A percentile compares a stretch with the other conserved stretches of the same genome.
Conservation (phyloP, 2,797 vertebrate genomes). For the Poeciliopsis turneri region DNA sequence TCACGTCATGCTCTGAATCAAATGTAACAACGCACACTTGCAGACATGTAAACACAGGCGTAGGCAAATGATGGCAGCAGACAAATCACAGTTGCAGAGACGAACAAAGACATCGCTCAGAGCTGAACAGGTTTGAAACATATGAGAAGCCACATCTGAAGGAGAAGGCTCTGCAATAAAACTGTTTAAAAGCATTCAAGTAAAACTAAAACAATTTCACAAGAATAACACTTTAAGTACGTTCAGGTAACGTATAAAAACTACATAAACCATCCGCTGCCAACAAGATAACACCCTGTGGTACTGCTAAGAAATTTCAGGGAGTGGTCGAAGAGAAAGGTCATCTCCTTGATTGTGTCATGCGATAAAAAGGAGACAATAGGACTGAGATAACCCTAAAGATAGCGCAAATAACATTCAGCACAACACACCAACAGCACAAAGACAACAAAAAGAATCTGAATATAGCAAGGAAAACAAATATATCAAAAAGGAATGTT, state of each 20-base stretch:
- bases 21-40: conserved; percentile 58
- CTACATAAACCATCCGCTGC: conserved; percentile 11
- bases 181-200: conserved; percentile 6
- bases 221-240: background rate
- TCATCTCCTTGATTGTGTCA: conserved; percentile 57
- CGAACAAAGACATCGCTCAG: conserved; percentile 49
- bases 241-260: background rate
- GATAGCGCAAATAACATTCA: conserved; percentile 62
- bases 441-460: conserved; percentile 26
- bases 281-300: conserved; percentile 12
- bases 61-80: conserved; percentile 49
- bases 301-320: conserved; percentile 12
- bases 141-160: conserved; percentile 37
- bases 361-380: conserved; percentile 53
- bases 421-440: conserved; percentile 37
- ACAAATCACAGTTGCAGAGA: conserved; percentile 48
- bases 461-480: conserved; percentile 43
- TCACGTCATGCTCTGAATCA: conserved; percentile 59
- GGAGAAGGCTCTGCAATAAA: conserved; percentile 13
- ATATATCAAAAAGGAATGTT: conserved; percentile 34
- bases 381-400: conserved; percentile 35
- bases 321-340: conserved; percentile 49
- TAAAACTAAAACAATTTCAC: conserved; percentile 1
- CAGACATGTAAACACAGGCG: conserved; percentile 61
- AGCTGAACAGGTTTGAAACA: conserved; percentile 43